Base-by-base conservation (phyloP, 1,140 invertebrate species). In the Cyclina sinensis region DNA sequence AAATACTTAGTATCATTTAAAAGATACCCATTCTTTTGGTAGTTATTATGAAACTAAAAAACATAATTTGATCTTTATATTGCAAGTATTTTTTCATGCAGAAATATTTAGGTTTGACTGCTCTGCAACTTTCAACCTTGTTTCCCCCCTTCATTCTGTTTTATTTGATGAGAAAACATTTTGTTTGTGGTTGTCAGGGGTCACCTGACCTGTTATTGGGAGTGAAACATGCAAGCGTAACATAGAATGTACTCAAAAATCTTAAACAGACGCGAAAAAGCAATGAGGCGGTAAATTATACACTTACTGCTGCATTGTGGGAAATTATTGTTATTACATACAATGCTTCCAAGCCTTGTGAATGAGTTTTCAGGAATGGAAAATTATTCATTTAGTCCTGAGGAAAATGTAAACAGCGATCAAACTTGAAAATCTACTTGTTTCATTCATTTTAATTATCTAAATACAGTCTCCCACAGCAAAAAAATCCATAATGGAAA, bases 281-380 rank as follows among this genome's bases (percentile, higher is more conserved):
- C 84, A 86, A 86, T 86, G 84, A 86, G 84, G 46, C 84, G 54
- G 73, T 62, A 76, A 86, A 86, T 86, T 57, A 65, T 86, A 51
- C 70, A 76, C 70, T 62, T 73, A 70, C 48, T 74, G 68, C 14
- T 30, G 84, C 46, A 86, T 86, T 76, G 84, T 86, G 84, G 84
- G 84, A 78, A 85, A 78, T 73, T 73, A 84, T 84, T 84, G 82
- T 84, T 84, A 65, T 78, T 78, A 51, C 74, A 78, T 78, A 51
- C 46, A 76, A 76, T 16, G 74, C 74, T 78, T 54, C 46, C 3
- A 37, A 11, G 74, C n/a, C 65, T 70, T 70, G 65, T 70, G 65
- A 70, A 70, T 70, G 65, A 70, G 37, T 37, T 70, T 35, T 37
- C 12, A 27, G 14, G 65, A 1, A 37, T 27, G 48, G 74, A 27